Base-by-base conservation (phyloP, 1,140 invertebrate genomes). In the Bombus haemorrhoidalis region DNA sequence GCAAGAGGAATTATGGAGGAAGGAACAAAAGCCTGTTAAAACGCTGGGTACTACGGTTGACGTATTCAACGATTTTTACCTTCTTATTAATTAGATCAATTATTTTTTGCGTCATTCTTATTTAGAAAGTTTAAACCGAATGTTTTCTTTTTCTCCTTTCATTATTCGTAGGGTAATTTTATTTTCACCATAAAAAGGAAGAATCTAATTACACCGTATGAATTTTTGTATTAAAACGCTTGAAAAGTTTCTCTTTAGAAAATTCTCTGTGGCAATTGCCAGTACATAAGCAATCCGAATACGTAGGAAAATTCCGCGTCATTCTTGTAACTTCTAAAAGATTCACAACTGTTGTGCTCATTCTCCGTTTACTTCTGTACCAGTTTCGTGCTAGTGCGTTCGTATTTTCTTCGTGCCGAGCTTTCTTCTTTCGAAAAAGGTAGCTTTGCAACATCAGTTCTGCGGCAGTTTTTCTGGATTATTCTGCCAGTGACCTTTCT, bases 371-470 rank as follows among this genome's bases (percentile, higher is more conserved):
- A 75, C 74, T 64, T 86, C 75, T 72, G 53, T 74, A 81, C 68
- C 66, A 15, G 82, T 84, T 84, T 84, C 82, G 37, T 78, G 64
- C 71, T 18, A 22, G 82, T 84, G 53, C 82, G 66, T 84, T 78
- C 25, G 82, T 41, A 71, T 79, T 84, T 84, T 34, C 82, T 79
- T 57, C 66, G 22, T 72, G 12, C 37, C 28, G 47, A 43, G 64
- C 47, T 77, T 78, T 57, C 64, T 64, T 69, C n/a, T 37, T 69
- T 84, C 32, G 53, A 71, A 62, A 83, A 78, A 37, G 22, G n/a
- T 71, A 69, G 43, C 68, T 78, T 69, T 28, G 74, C 39, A 75
- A 59, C 59, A 47, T 59, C 81, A 28, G 72, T 53, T 39, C 59
- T 25, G 62, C 15, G 32, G 6, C 74, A 59, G 59, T 79, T 78